phyloP scores from a whole-genome alignment of 2,888 invertebrate species.

The Bembecia ichneumoniformis region DNA sequence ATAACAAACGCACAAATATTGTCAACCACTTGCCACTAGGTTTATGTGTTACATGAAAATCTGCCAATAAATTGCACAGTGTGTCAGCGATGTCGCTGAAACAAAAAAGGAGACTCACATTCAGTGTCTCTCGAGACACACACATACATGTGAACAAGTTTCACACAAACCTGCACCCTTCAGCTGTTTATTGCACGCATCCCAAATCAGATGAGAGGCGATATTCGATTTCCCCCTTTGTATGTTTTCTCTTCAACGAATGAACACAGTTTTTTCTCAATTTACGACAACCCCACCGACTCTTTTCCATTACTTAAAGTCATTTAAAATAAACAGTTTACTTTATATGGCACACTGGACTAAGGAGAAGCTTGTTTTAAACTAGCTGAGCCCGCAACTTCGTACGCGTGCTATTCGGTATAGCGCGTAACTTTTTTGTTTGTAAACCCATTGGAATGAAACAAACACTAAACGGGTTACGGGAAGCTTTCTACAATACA shows the following conservation, averaged over 20 bases:
- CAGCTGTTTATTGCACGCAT: constrained; percentile 21
- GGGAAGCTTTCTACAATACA: no score
- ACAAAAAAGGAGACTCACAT: neutral
- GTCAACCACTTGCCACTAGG: no score
- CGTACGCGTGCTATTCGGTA: no score
- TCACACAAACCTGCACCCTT: neutral
- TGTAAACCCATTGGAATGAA: no score
- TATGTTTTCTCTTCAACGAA: constrained; percentile 30
- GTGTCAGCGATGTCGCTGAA: neutral
- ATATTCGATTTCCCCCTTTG: constrained; percentile 37
- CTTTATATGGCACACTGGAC: no score
- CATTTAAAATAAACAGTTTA: constrained; percentile 13
- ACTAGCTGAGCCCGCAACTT: no score
- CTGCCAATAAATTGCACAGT: neutral
- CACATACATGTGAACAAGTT: neutral
- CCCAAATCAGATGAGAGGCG: constrained; percentile 32
- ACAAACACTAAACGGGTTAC: no score
- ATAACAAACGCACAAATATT: no score
- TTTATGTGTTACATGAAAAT: neutral
- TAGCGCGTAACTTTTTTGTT: no score
- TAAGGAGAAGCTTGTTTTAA: no score
- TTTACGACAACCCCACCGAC: constrained; percentile 23
- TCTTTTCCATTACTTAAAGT: constrained; percentile 17
- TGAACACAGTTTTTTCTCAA: constrained; percentile 32
- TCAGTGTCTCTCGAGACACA: neutral